Evolutionary conservation across 2,113 vertebrate species (phyloP).

Genomic region (Podarcis cretensis): DNA sequence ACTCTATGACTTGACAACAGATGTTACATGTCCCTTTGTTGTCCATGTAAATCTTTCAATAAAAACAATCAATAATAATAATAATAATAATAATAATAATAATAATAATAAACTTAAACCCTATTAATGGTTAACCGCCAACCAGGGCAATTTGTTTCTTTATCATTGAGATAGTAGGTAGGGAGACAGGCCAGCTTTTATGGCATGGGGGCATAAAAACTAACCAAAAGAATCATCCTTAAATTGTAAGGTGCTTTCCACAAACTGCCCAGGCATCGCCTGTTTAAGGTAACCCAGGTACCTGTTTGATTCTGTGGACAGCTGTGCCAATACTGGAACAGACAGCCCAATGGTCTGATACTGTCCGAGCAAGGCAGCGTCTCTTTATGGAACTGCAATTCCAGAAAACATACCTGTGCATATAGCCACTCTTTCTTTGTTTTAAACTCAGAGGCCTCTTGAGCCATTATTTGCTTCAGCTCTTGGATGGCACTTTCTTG

Average conservation of each 20-base stretch:
- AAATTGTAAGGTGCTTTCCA: neutral
- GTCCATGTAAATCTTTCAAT: too few relatives aligned
- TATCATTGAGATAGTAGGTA: neutral
- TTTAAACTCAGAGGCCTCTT: constrained; percentile 55
- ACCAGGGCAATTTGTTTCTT: too few relatives aligned
- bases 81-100: too few relatives aligned
- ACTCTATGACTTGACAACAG: too few relatives aligned
- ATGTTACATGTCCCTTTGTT: too few relatives aligned
- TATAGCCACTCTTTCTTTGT: constrained; percentile 41
- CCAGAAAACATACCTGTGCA: constrained; percentile 48
- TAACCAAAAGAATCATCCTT: too few relatives aligned
- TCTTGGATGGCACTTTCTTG: constrained; percentile 25
- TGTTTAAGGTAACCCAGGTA: neutral
- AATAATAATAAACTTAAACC: too few relatives aligned
- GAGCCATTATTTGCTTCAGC: constrained; percentile 42
- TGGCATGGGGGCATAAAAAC: neutral
- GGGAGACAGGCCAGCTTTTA: neutral
- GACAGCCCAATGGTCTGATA: neutral
- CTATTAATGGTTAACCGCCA: too few relatives aligned
- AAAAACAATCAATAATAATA: too few relatives aligned
- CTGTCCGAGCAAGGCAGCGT: neutral
- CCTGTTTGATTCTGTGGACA: neutral
- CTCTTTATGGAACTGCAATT: neutral
- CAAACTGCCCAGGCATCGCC: neutral
- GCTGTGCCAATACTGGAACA: neutral